These are phyloP conservation scores for Nyctibius bracteatus DNA, from an alignment of 2,113 vertebrate species.

Conservation along the genomic window DNA sequence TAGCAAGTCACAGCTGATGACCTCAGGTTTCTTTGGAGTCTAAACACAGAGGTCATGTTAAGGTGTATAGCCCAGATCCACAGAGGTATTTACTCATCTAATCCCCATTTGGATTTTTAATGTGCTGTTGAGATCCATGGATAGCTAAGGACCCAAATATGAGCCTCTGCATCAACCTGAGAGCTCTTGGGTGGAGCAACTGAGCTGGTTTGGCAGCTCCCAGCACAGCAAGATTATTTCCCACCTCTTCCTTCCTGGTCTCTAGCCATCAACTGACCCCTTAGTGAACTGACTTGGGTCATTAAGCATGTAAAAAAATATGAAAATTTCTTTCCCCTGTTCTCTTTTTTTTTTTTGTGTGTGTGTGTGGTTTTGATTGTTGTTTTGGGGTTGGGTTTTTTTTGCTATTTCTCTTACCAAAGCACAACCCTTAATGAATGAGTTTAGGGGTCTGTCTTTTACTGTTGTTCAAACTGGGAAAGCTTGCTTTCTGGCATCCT, in stretches of 20 bases:
- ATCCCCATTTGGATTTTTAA: not conserved
- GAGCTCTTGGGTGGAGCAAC: not conserved
- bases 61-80: not conserved
- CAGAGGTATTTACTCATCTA: not conserved
- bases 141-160: not conserved
- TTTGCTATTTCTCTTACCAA: not conserved
- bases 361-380: not conserved
- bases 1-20: not conserved
- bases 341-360: not conserved
- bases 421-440: not conserved
- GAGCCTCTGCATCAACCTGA: not conserved
- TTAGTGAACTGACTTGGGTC: not conserved
- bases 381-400: accelerated
- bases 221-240: not conserved
- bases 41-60: not conserved
- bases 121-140: not conserved
- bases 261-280: not conserved
- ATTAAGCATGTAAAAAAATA: not conserved
- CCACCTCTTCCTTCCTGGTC: not conserved
- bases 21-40: not conserved
- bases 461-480: not conserved
- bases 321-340: not conserved
- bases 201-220: not conserved
- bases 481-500: not conserved
- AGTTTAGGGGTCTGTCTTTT: not conserved